A percentile compares a stretch with the other conserved stretches of the same genome.
Conservation (phyloP, 2,113 vertebrate genomes). For the Entelurus aequoreus region DNA sequence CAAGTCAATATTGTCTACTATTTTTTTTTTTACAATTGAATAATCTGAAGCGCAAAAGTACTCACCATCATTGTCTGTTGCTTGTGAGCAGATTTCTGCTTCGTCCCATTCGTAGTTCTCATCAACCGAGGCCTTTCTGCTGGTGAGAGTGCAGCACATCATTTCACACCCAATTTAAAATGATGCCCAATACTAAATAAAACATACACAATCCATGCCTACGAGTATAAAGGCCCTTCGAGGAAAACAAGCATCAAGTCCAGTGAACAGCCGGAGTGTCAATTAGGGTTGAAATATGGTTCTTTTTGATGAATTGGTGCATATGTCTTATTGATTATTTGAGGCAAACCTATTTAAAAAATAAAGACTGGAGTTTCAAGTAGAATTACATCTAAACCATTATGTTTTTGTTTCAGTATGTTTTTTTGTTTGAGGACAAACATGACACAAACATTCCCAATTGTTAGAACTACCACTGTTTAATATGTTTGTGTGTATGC, state of each 20-base stretch:
- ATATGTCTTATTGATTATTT: too few relatives aligned
- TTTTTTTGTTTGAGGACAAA: too few relatives aligned
- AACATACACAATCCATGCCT: neutral
- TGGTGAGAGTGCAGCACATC: slow-evolving; percentile 30
- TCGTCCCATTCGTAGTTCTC: slow-evolving; percentile 77
- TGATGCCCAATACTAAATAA: neutral
- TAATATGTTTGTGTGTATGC: too few relatives aligned
- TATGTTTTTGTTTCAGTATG: too few relatives aligned
- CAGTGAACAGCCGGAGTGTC: too few relatives aligned
- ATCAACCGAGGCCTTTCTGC: slow-evolving; percentile 69
- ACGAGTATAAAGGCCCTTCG: too few relatives aligned
- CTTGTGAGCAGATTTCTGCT: slow-evolving; percentile 46
- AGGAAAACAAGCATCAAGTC: neutral
- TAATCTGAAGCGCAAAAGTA: slow-evolving; percentile 1
- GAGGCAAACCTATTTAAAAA: too few relatives aligned
- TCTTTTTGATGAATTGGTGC: neutral
- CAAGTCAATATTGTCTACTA: too few relatives aligned
- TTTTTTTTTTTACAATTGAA: neutral
- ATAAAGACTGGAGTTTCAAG: too few relatives aligned
- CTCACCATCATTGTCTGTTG: slow-evolving; percentile 45
- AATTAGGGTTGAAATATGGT: neutral
- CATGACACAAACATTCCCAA: too few relatives aligned
- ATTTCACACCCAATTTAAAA: slow-evolving; percentile 7
- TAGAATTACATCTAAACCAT: too few relatives aligned
- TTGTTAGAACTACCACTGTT: too few relatives aligned